Percentiles rank a stretch among this genome's conserved stretches.
Conservation (phyloP, 1,140 invertebrate genomes). For the Campoletis sonorensis region DNA sequence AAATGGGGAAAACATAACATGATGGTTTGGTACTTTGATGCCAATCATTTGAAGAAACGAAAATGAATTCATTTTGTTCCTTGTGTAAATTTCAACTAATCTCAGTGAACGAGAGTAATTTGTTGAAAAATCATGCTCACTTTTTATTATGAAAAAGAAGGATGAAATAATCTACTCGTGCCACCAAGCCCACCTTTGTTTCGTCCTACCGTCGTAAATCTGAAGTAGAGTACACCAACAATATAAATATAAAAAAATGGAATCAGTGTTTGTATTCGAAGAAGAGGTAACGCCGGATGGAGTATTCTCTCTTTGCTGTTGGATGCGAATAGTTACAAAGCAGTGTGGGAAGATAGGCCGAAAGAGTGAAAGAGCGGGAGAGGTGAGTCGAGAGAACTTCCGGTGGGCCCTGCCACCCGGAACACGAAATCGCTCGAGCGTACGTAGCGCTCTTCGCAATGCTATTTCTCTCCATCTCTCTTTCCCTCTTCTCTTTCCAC, state of each 20-base stretch:
- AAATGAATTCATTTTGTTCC: neutral
- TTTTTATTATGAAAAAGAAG: neutral
- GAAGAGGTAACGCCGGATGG: conserved; percentile 40
- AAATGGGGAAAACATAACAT: too few relatives aligned
- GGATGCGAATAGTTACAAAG: conserved; percentile 29
- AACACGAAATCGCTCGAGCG: conserved; percentile 62
- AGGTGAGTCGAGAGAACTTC: conserved; percentile 63
- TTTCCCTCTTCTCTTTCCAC: neutral
- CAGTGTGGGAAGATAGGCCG: conserved; percentile 1
- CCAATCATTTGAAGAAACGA: too few relatives aligned
- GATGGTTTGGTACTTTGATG: too few relatives aligned
- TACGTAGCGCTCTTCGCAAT: conserved; percentile 39
- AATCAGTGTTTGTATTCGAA: neutral
- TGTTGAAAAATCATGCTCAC: neutral
- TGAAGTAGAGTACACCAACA: neutral
- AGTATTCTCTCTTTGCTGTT: conserved; percentile 27
- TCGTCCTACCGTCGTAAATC: conserved; percentile 7
- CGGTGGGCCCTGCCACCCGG: conserved; percentile 62
- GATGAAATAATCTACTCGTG: neutral
- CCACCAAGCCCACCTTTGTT: neutral
- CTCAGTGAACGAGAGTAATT: neutral
- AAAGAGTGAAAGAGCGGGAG: conserved; percentile 40
- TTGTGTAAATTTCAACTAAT: neutral
- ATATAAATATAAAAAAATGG: neutral
- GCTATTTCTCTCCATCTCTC: conserved; percentile 4